These are phyloP conservation scores for Idaea aversata DNA, from an alignment of 2,888 invertebrate genomes.

Conservation along the genomic window DNA sequence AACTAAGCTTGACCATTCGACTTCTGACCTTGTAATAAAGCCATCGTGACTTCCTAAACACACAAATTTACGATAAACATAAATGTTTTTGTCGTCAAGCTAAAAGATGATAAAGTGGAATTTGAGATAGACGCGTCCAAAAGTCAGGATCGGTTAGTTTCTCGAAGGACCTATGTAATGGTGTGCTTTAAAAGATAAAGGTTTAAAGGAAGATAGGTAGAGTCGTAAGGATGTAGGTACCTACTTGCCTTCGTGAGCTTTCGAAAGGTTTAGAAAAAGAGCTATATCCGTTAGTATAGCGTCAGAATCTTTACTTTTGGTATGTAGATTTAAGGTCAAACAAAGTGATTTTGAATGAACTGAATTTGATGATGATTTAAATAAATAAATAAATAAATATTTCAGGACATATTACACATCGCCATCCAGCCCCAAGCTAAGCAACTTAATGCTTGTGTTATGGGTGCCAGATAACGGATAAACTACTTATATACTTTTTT, in stretches of 20 bases:
- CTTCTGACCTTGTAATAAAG: constrained; percentile 14
- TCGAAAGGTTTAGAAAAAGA: neutral
- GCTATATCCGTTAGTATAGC: neutral
- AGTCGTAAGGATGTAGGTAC: neutral
- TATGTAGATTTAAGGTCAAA: too few relatives aligned
- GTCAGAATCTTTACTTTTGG: too few relatives aligned
- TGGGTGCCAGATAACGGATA: too few relatives aligned
- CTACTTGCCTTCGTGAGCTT: neutral
- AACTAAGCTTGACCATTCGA: neutral
- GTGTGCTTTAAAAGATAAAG: neutral
- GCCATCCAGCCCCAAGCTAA: too few relatives aligned
- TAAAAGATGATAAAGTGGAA: constrained; percentile 6
- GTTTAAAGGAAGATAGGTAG: neutral
- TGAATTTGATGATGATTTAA: too few relatives aligned
- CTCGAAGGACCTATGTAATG: neutral
- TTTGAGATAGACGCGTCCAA: constrained; percentile 16
- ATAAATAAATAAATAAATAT: too few relatives aligned
- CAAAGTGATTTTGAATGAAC: too few relatives aligned
- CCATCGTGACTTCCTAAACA: constrained; percentile 29
- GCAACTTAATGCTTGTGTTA: too few relatives aligned
- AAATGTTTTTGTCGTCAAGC: constrained; percentile 8
- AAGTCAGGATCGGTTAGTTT: constrained; percentile 12
- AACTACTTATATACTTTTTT: too few relatives aligned
- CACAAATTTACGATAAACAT: constrained; percentile 5
- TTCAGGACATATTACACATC: too few relatives aligned